Percentiles rank a stretch among this genome's conserved stretches.
Conservation (phyloP, 2,888 invertebrate genomes). For the Ypsolopha sequella region DNA sequence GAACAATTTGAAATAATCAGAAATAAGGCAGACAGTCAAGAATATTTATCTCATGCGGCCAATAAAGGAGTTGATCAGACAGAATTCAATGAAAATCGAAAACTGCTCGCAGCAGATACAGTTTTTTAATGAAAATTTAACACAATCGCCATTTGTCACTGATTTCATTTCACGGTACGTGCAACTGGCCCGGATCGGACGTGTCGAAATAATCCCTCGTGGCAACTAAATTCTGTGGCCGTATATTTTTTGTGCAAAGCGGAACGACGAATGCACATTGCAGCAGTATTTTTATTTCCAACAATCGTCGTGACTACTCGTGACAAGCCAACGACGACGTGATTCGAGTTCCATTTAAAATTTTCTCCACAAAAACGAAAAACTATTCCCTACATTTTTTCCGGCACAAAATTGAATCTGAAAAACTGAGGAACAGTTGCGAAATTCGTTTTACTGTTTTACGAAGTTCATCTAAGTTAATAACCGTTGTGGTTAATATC, state of each 20-base stretch:
- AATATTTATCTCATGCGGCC: background rate
- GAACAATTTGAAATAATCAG: background rate
- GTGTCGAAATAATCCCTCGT: constrained; percentile 3
- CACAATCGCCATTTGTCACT: background rate
- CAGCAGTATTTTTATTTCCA: background rate
- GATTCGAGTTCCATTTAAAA: background rate
- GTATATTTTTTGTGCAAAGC: background rate
- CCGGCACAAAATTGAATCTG: background rate
- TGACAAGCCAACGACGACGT: background rate
- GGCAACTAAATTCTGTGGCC: background rate
- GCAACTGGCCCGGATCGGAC: background rate
- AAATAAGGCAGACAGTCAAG: background rate
- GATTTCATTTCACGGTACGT: constrained; percentile 2
- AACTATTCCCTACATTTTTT: background rate
- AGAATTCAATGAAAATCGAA: background rate
- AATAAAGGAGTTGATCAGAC: background rate
- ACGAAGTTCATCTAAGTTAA: background rate
- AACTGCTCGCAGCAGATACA: too few species aligned
- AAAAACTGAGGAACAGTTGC: background rate
- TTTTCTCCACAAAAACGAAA: background rate
- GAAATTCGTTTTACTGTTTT: background rate
- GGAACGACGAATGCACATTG: background rate
- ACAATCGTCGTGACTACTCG: background rate
- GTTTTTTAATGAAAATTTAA: background rate
- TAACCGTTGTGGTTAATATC: background rate